phyloP scores from a whole-genome alignment of 2,113 vertebrate species.

The Rattus norvegicus region DNA sequence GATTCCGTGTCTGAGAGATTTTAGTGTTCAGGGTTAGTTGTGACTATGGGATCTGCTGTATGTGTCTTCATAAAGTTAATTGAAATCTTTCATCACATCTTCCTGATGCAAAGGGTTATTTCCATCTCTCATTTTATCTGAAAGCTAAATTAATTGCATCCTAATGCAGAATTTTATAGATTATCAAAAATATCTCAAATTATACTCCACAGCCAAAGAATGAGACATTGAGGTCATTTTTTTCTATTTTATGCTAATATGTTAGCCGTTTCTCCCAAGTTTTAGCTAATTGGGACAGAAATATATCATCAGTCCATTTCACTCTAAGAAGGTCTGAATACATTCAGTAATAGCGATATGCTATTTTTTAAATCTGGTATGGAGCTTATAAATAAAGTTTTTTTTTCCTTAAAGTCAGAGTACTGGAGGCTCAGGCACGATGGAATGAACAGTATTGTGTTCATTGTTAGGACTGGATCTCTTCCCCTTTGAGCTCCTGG shows the following conservation, averaged over 20 bases:
- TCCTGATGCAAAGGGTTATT: background rate
- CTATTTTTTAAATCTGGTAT: conserved; percentile 15
- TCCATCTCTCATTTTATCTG: conserved; percentile 40
- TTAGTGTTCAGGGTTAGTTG: too few species aligned
- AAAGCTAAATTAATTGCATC: conserved; percentile 56
- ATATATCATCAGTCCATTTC: conserved; percentile 64
- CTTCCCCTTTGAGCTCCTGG: background rate
- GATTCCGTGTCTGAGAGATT: too few species aligned
- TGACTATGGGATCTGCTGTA: too few species aligned
- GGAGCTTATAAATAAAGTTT: conserved; percentile 55
- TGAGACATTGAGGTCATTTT: conserved; percentile 51
- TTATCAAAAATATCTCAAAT: conserved; percentile 62
- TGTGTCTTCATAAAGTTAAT: background rate
- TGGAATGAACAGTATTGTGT: background rate
- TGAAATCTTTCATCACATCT: background rate
- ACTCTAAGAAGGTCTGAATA: conserved; percentile 40
- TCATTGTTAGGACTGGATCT: conserved; percentile 15
- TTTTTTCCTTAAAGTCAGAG: conserved; percentile 54
- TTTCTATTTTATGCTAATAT: conserved; percentile 58
- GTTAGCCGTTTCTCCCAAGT: conserved; percentile 48
- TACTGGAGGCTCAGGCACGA: background rate
- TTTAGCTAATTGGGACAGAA: conserved; percentile 63
- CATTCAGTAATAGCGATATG: conserved; percentile 1
- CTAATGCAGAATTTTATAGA: conserved; percentile 49
- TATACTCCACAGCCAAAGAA: conserved; percentile 28